Conservation (phyloP, 2,797 vertebrate genomes). For the Epinephelus coioides region DNA sequence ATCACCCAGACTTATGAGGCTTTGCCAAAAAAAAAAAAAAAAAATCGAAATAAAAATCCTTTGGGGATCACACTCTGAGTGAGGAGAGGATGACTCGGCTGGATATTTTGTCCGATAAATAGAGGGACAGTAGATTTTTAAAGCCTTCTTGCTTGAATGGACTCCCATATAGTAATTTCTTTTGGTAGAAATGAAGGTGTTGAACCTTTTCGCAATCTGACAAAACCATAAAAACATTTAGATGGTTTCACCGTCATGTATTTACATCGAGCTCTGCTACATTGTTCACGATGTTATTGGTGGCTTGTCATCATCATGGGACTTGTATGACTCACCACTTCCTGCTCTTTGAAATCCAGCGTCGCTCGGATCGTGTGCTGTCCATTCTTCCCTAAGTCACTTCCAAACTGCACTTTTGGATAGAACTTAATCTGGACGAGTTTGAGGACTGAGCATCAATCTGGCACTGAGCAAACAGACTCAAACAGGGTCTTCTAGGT, state of each 20-base stretch:
- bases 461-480: conserved; percentile 55
- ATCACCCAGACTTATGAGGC: conserved; percentile 62
- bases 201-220: conserved; percentile 48
- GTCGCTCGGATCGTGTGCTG: conserved; percentile 46
- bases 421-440: conserved; percentile 50
- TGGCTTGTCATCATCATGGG: conserved; percentile 44
- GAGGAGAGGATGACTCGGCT: conserved; percentile 50
- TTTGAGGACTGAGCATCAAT: conserved; percentile 58
- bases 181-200: conserved; percentile 57
- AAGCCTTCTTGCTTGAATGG: conserved; percentile 70
- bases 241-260: conserved; percentile 65
- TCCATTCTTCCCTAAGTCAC: conserved; percentile 66
- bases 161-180: conserved; percentile 57
- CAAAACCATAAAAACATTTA: conserved; percentile 56
- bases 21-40: conserved; percentile 57
- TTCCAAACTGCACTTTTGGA: conserved; percentile 77
- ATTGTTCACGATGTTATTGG: conserved; percentile 44
- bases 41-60: conserved; percentile 19
- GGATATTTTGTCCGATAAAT: conserved; percentile 51
- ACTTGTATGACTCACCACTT: conserved; percentile 58
- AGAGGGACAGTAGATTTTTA: conserved; percentile 61
- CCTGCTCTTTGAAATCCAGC: conserved; percentile 51
- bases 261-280: conserved; percentile 59
- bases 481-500: conserved; percentile 30
- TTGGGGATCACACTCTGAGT: conserved; percentile 38